phyloP scores from a whole-genome alignment of 2,888 invertebrate genomes.

The Cactoblastis cactorum region DNA sequence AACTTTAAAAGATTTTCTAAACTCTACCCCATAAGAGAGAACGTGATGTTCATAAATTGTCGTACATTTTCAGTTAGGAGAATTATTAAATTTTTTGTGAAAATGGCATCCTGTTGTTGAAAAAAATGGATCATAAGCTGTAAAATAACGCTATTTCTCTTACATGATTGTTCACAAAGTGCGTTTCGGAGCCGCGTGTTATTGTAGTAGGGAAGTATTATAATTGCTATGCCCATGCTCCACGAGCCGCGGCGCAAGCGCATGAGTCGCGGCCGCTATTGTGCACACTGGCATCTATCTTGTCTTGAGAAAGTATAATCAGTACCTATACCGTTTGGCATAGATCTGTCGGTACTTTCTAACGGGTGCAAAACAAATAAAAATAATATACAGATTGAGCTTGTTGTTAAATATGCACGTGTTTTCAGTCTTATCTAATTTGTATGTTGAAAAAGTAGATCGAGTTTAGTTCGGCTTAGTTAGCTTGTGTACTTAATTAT shows the following conservation, averaged over 20 bases:
- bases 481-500: too few species aligned
- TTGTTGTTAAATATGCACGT: background rate
- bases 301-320: slow-evolving; percentile 25
- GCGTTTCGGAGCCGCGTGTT: background rate
- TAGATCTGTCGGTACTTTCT: slow-evolving; percentile 23
- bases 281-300: slow-evolving; percentile 21
- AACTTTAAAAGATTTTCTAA: too few species aligned
- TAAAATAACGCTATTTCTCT: background rate
- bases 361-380: slow-evolving; percentile 14
- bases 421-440: too few species aligned
- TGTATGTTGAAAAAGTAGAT: too few species aligned
- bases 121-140: background rate
- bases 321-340: slow-evolving; percentile 22
- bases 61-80: too few species aligned
- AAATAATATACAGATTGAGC: background rate
- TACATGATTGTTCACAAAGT: background rate
- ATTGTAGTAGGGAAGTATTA: background rate
- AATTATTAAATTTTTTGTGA: too few species aligned
- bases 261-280: slow-evolving; percentile 20
- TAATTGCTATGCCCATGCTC: background rate
- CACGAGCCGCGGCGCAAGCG: background rate
- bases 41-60: too few species aligned
- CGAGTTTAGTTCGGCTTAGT: too few species aligned
- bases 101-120: background rate
- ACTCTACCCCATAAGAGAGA: too few species aligned